These are phyloP conservation scores for Asbolus verrucosus DNA, from an alignment of 1,140 invertebrate genomes.

Conservation along the genomic window DNA sequence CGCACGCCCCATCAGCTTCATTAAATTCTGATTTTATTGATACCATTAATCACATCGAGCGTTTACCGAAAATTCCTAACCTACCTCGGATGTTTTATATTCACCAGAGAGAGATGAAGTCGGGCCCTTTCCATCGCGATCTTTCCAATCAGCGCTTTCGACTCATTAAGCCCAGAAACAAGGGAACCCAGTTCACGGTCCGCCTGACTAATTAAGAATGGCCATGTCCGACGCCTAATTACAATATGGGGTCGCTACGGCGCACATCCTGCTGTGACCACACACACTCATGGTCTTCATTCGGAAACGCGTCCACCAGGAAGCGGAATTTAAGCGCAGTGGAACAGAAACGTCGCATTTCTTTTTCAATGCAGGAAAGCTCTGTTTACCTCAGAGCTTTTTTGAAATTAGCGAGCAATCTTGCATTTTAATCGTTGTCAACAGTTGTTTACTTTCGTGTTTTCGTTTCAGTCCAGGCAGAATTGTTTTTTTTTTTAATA, in stretches of 20 bases:
- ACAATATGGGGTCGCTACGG: constrained; percentile 29
- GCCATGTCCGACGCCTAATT: constrained; percentile 37
- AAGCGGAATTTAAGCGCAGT: too few relatives aligned
- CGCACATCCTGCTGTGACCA: constrained; percentile 28
- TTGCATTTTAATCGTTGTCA: too few relatives aligned
- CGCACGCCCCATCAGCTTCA: constrained; percentile 41
- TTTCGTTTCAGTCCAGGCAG: too few relatives aligned
- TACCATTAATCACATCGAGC: constrained; percentile 43
- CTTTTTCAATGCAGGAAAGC: too few relatives aligned
- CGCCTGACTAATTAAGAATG: constrained; percentile 41
- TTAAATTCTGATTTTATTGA: constrained; percentile 46
- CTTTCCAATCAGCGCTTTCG: constrained; percentile 38
- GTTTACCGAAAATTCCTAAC: constrained; percentile 41
- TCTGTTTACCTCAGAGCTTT: too few relatives aligned
- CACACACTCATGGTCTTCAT: constrained; percentile 26
- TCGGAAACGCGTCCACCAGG: too few relatives aligned
- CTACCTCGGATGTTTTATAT: constrained; percentile 32
- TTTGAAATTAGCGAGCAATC: too few relatives aligned
- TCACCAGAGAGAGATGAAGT: constrained; percentile 2
- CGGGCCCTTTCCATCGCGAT: constrained; percentile 14
- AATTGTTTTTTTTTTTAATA: too few relatives aligned
- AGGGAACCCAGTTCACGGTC: constrained; percentile 40
- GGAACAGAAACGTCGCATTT: too few relatives aligned
- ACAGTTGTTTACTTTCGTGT: too few relatives aligned
- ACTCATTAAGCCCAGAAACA: constrained; percentile 43